These are phyloP conservation scores for Neodiprion pinetum DNA, from an alignment of 1,140 invertebrate genomes.

Conservation along the genomic window DNA sequence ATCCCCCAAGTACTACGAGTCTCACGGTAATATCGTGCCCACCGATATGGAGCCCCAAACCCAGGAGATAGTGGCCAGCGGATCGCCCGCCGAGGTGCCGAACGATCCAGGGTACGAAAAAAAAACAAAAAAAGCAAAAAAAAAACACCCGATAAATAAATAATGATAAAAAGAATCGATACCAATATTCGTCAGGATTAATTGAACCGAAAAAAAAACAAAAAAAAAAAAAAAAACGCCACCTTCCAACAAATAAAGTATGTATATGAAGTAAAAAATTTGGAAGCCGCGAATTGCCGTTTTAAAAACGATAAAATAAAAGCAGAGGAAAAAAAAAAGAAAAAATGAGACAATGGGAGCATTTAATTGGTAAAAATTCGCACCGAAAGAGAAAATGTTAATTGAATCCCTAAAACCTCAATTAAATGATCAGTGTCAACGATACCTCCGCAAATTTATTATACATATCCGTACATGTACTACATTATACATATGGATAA, in stretches of 20 bases:
- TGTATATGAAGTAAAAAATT: not conserved
- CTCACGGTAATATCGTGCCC: constrained; percentile 9
- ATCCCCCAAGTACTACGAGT: constrained; percentile 26
- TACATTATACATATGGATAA: too few species aligned
- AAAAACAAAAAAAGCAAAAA: not conserved
- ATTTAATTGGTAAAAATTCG: too few species aligned
- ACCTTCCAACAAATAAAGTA: not conserved
- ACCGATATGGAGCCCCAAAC: constrained; percentile 72
- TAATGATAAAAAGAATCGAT: not conserved
- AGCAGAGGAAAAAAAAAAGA: not conserved
- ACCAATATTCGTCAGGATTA: not conserved
- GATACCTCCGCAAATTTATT: too few species aligned
- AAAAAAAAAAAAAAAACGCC: not conserved
- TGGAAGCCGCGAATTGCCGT: not conserved
- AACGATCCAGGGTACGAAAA: constrained; percentile 86
- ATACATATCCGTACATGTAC: too few species aligned
- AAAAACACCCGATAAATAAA: not conserved
- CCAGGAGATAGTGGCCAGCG: constrained; percentile 75
- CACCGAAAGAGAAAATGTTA: too few species aligned
- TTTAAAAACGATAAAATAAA: not conserved
- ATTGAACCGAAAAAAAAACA: not conserved
- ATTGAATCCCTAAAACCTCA: too few species aligned
- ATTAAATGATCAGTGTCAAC: too few species aligned
- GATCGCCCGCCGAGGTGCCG: constrained; percentile 83
- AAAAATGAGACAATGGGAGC: too few species aligned